Conservation (phyloP, 2,888 invertebrate species). For the Macaria liturata region DNA sequence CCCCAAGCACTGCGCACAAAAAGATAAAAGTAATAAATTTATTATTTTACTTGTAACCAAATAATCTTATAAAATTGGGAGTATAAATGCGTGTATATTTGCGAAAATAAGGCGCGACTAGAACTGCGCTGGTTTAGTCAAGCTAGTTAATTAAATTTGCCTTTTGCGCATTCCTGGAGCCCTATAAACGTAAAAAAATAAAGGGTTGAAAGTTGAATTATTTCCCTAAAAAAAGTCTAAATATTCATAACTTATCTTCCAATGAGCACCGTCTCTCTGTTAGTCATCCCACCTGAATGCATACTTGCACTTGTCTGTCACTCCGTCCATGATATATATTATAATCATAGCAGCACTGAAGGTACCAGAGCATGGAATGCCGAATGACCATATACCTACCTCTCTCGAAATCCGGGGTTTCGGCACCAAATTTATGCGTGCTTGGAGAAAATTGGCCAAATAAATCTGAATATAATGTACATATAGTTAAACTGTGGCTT, state of each 20-base stretch:
- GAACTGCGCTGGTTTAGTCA: too few relatives aligned
- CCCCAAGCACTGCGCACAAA: too few relatives aligned
- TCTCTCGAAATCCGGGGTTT: conserved; percentile 23
- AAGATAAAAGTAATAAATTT: too few relatives aligned
- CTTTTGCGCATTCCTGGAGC: too few relatives aligned
- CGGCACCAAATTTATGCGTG: not conserved
- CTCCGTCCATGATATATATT: conserved; percentile 33
- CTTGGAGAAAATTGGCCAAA: not conserved
- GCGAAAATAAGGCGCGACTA: too few relatives aligned
- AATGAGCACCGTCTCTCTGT: conserved; percentile 41
- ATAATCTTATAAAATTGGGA: too few relatives aligned
- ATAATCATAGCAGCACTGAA: conserved; percentile 55
- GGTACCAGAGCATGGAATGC: conserved; percentile 70
- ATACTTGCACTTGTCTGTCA: conserved; percentile 65
- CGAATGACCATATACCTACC: conserved; percentile 51
- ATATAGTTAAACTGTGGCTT: not conserved
- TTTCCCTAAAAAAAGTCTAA: too few relatives aligned
- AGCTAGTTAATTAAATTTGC: too few relatives aligned
- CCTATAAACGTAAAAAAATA: too few relatives aligned
- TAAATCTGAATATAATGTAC: not conserved
- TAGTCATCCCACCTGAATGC: conserved; percentile 58
- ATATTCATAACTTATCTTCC: conserved; percentile 34
- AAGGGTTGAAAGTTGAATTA: too few relatives aligned
- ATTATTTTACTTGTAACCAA: too few relatives aligned
- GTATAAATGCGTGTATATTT: too few relatives aligned